phyloP scores from a whole-genome alignment of 2,113 vertebrate genomes.

The Xenus cinereus region DNA sequence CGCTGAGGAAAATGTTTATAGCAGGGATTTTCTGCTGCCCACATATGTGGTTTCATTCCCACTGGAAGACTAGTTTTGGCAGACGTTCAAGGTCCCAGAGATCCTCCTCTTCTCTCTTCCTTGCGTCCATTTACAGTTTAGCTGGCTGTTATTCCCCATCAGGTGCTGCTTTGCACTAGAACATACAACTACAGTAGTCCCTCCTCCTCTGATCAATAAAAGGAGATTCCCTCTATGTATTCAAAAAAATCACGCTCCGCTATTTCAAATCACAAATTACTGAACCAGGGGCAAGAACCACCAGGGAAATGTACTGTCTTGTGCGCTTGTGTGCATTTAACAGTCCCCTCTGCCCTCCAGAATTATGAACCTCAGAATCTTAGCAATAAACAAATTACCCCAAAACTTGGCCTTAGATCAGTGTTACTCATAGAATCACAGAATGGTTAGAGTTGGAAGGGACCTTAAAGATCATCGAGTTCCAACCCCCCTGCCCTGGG shows the following conservation, averaged over 20 bases:
- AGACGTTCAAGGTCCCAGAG: neutral
- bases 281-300: neutral
- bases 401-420: neutral
- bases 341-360: neutral
- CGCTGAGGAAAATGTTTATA: neutral
- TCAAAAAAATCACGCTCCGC: neutral
- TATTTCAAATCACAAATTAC: neutral
- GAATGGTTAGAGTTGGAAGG: no score
- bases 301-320: neutral
- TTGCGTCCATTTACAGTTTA: neutral
- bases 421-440: neutral
- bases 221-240: neutral
- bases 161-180: neutral
- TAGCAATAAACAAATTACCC: neutral
- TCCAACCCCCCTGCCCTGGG: no score
- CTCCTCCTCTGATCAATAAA: neutral
- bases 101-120: neutral
- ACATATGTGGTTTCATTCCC: neutral
- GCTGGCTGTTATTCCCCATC: neutral
- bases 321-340: neutral
- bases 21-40: neutral
- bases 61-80: neutral
- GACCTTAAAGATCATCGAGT: no score
- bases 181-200: neutral
- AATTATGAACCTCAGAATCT: neutral